Evolutionary conservation across 2,113 vertebrate species (phyloP), one percentile per base, ranked within the genome.

Genomic region (Corydoras sp.): DNA sequence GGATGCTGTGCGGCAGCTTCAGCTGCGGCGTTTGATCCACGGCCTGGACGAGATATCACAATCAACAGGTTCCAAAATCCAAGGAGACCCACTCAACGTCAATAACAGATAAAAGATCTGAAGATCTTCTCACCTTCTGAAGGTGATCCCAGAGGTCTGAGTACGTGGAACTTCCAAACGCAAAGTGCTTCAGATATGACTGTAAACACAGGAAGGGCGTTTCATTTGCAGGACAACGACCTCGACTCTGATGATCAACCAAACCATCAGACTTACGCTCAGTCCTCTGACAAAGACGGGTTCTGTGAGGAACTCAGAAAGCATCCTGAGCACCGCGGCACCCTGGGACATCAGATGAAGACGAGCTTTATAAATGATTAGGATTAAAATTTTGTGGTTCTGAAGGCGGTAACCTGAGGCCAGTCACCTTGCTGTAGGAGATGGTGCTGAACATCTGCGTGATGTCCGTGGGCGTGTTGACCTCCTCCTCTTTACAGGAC

Each of bases 341-440:
- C 96, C 96, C 95, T 98, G 82, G 2, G 2, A 82, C 15, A 58
- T 64, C 29, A 83, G 0, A 58, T 35, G 72, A 59, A 58, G n/a
- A 58, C 61, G 10, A 24, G 18, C 18, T 50, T 31, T 43, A 65
- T 43, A 50, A 62, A 49, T 30, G 18, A 65, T 30, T 12, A 32
- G 50, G 18, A 24, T 24, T 24, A 24, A 24, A 1, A 71, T 13
- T 31, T 12, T 59, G 49, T 24, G 9, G 32, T 24, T 10, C 24
- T 30, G 58, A 59, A 30, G 18, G 8, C 14, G 49, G 9, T 4
- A 50, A 62, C 50, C 13, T n/a, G 69, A 29, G 13, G 83, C 82
- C 68, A 14, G 58, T 56, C 73, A 93, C 92, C 95, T 99, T 99
- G 89, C 87, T 98, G 85, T 99, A 99, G 68, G 93, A 82, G 2